A percentile compares a stretch with the other conserved stretches of the same genome.
Conservation (phyloP, 2,113 vertebrate genomes). For the Tenrec ecaudatus region DNA sequence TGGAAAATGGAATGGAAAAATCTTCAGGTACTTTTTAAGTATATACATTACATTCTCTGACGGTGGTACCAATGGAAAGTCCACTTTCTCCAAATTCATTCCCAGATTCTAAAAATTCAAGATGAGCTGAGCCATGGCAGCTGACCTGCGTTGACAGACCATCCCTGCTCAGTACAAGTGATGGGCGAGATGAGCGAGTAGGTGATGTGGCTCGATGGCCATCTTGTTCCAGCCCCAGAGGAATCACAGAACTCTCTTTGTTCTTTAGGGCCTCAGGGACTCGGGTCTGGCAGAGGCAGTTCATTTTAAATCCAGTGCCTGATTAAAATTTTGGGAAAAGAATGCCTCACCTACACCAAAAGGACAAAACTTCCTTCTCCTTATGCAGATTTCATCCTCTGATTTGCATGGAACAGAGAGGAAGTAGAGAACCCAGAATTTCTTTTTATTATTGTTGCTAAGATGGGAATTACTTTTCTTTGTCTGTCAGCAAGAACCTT, state of each 20-base stretch:
- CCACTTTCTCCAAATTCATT: neutral
- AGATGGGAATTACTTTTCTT: conserved; percentile 18
- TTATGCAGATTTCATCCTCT: neutral
- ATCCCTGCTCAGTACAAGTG: neutral
- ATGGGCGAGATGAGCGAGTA: neutral
- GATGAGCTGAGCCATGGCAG: neutral
- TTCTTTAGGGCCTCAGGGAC: neutral
- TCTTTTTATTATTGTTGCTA: neutral
- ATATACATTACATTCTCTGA: neutral
- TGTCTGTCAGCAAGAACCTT: conserved; percentile 24
- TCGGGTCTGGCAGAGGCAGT: neutral
- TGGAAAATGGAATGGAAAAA: no score
- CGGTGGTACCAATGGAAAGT: neutral
- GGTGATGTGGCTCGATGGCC: neutral
- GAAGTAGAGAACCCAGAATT: neutral
- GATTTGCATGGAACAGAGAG: neutral
- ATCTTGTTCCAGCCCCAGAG: neutral
- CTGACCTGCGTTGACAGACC: neutral
- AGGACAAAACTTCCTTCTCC: neutral
- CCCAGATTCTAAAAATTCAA: conserved; percentile 15
- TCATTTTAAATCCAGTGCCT: conserved; percentile 35
- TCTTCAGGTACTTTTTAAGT: no score
- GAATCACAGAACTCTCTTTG: conserved; percentile 25
- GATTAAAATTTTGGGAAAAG: conserved; percentile 54
- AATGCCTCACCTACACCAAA: neutral